phyloP scores from a whole-genome alignment of 2,797 vertebrate species.

The Sciaenops ocellatus region DNA sequence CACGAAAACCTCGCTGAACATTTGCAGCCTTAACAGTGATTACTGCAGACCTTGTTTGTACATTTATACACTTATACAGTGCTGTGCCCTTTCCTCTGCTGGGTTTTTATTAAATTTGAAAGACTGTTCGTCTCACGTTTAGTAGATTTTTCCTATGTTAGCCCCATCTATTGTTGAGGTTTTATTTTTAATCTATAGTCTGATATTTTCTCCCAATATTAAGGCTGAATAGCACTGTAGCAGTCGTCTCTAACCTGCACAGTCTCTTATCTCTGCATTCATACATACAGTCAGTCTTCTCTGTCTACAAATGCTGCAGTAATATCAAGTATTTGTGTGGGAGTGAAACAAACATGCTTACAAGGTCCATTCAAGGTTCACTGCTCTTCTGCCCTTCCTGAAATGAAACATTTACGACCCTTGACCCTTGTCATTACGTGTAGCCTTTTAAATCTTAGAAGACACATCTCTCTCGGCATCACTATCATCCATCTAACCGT shows the following conservation, averaged over 20 bases:
- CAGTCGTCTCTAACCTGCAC: background rate
- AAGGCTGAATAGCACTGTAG: background rate
- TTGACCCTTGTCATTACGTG: slow-evolving; percentile 55
- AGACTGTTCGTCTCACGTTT: background rate
- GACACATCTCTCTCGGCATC: slow-evolving; percentile 37
- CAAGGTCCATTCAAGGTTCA: slow-evolving; percentile 55
- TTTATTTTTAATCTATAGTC: background rate
- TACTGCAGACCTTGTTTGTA: background rate
- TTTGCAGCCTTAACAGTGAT: slow-evolving; percentile 5
- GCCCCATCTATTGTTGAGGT: background rate
- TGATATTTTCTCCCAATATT: background rate
- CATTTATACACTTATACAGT: background rate
- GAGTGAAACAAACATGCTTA: slow-evolving; percentile 41
- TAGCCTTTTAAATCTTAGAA: slow-evolving; percentile 57
- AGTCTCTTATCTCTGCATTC: background rate
- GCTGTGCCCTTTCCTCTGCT: background rate
- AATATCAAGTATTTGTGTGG: slow-evolving; percentile 19
- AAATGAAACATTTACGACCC: slow-evolving; percentile 75
- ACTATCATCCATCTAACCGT: slow-evolving; percentile 29
- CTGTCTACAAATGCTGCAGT: slow-evolving; percentile 13
- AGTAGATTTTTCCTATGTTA: background rate
- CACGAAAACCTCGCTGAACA: slow-evolving; percentile 4
- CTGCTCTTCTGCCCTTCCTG: slow-evolving; percentile 61
- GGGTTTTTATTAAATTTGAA: background rate
- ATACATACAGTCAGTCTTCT: background rate